Evolutionary conservation across 1,140 invertebrate species (phyloP).

Genomic region (Apis florea): DNA sequence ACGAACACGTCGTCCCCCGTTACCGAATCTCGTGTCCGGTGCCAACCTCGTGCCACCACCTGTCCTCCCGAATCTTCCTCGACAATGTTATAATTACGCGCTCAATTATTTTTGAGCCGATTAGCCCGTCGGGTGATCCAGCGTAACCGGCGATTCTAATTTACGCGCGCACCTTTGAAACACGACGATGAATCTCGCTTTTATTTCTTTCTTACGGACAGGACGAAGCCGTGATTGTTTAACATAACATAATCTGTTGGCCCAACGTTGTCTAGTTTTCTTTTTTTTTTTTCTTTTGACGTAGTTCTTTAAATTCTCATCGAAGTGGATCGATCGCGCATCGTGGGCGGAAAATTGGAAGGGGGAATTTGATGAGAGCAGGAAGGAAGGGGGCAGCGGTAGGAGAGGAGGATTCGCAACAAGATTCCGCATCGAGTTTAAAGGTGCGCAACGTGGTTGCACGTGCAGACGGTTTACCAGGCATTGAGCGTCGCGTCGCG

Average conservation of each 20-base stretch:
- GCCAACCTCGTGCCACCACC: not conserved
- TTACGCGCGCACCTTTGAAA: not conserved
- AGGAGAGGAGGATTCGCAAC: not conserved
- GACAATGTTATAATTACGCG: conserved; percentile 9
- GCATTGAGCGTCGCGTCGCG: conserved; percentile 37
- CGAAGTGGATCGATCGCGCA: too few relatives aligned
- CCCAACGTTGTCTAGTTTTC: too few relatives aligned
- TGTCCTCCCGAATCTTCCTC: not conserved
- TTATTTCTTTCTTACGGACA: not conserved
- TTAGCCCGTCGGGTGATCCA: not conserved
- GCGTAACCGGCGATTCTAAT: not conserved
- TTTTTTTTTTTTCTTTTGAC: too few relatives aligned
- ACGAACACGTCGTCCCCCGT: not conserved
- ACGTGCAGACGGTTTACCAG: conserved; percentile 21
- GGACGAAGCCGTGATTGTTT: not conserved
- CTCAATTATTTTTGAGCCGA: conserved; percentile 21
- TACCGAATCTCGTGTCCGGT: not conserved
- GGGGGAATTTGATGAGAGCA: not conserved
- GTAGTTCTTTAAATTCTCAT: too few relatives aligned
- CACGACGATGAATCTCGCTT: too few relatives aligned
- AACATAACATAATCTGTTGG: too few relatives aligned
- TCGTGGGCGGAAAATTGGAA: too few relatives aligned
- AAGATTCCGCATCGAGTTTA: not conserved
- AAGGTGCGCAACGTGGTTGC: not conserved
- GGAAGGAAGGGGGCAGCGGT: too few relatives aligned